Evolutionary conservation across 2,888 invertebrate species (phyloP), one percentile per base, ranked within the genome.

Genomic region (Hypercompe scribonia): DNA sequence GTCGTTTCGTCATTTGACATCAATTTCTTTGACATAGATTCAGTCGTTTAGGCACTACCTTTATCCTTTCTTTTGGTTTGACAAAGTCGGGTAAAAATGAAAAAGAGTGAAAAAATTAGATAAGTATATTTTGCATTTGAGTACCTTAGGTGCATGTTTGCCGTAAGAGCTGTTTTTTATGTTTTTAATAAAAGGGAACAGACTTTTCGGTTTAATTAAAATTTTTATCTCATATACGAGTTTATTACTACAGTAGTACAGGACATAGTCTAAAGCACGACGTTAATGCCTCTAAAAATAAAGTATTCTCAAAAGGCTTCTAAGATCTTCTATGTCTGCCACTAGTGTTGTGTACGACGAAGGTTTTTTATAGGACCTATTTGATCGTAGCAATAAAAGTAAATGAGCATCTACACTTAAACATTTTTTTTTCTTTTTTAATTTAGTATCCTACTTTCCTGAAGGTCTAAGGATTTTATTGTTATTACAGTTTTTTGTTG

Each of bases 51-150:
- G n/a, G n/a, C n/a, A n/a, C n/a, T n/a, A n/a, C n/a, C n/a, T n/a
- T n/a, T n/a, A n/a, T n/a, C n/a, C n/a, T n/a, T n/a, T n/a, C n/a
- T n/a, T n/a, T n/a, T n/a, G n/a, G n/a, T n/a, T n/a, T n/a, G n/a
- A n/a, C n/a, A n/a, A n/a, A n/a, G n/a, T n/a, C n/a, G n/a, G n/a
- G n/a, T n/a, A n/a, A n/a, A n/a, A n/a, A n/a, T n/a, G n/a, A n/a
- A 88, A 84, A 89, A 84, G 77, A 77, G 81, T 86, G 84, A 86
- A 88, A 87, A 88, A 88, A 89, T 87, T 85, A 84, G 84, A 81
- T 84, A 74, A 78, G 83, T n/a, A 84, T 85, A 83, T 86, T 87
- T 86, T 83, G 79, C 74, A 79, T 68, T 73, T 21, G 72, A 72
- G 72, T 71, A 71, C 69, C 72, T 81, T 74, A 74, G 39, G 70